Conservation (phyloP, 2,888 invertebrate species). For the Opisthograptis luteolata region DNA sequence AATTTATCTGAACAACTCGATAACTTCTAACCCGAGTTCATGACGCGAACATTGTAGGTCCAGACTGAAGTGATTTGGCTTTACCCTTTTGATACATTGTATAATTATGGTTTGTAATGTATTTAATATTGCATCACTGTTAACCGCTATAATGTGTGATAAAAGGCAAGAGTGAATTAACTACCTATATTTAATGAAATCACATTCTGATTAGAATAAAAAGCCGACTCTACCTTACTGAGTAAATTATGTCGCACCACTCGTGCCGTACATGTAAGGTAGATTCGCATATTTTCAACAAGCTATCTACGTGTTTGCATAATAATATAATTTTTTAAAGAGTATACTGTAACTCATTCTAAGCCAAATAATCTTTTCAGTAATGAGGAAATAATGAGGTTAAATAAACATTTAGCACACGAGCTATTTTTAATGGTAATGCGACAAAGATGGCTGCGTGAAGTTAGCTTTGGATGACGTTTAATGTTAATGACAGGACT, state of each 20-base stretch:
- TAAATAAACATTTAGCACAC: constrained; percentile 1
- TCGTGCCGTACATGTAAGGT: no score
- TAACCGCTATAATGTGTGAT: no score
- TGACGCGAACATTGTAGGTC: not conserved
- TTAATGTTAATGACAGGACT: constrained; percentile 10
- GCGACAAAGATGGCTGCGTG: constrained; percentile 27
- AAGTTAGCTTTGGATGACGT: constrained; percentile 20
- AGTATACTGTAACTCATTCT: not conserved
- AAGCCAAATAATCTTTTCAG: not conserved
- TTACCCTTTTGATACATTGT: not conserved
- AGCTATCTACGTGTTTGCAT: not conserved
- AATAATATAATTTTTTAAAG: no score
- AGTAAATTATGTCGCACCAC: no score
- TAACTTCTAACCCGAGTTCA: constrained; percentile 12
- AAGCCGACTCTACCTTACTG: no score
- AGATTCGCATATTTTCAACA: not conserved
- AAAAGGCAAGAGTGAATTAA: no score
- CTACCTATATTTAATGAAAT: no score
- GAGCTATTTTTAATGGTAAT: constrained; percentile 33
- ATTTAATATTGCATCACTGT: not conserved
- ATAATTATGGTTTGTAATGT: not conserved
- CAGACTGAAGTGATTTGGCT: not conserved
- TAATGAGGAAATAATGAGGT: not conserved
- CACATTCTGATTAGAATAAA: no score
- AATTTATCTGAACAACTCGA: constrained; percentile 6